phyloP scores from a whole-genome alignment of 2,113 vertebrate genomes.

The Acinonyx jubatus region DNA sequence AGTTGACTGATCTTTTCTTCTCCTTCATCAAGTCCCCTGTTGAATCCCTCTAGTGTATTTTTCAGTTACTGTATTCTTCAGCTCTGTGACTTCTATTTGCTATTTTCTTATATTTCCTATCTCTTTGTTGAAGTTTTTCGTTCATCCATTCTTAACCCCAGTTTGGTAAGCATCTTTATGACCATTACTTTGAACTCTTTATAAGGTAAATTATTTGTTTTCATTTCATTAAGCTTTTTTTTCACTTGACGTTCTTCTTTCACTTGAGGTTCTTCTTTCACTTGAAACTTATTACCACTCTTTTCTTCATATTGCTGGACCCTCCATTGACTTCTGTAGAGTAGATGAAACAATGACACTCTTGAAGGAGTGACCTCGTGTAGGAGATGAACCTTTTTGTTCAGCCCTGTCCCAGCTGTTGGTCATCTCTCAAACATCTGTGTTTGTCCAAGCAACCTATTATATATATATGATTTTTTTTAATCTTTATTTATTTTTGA shows the following conservation, averaged over 20 bases:
- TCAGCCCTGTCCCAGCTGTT: background rate
- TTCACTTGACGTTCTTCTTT: background rate
- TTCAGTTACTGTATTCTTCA: background rate
- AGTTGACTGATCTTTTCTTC: background rate
- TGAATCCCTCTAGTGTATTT: background rate
- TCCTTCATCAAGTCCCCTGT: background rate
- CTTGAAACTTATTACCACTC: background rate
- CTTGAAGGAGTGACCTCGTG: background rate
- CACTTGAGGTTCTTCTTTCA: background rate
- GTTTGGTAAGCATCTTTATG: background rate
- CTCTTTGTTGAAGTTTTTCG: background rate
- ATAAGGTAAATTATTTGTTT: background rate
- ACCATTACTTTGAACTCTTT: background rate
- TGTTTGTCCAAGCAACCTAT: background rate
- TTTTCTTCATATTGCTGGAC: background rate
- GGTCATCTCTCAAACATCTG: background rate
- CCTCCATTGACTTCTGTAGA: background rate
- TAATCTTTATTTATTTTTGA: too few relatives aligned
- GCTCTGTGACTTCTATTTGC: background rate
- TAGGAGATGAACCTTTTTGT: background rate
- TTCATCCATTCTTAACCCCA: background rate
- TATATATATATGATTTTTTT: background rate
- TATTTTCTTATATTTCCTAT: background rate
- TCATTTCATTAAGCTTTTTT: background rate
- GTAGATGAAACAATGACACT: background rate